Conservation (phyloP, 2,113 vertebrate genomes). For the Octodon degus region DNA sequence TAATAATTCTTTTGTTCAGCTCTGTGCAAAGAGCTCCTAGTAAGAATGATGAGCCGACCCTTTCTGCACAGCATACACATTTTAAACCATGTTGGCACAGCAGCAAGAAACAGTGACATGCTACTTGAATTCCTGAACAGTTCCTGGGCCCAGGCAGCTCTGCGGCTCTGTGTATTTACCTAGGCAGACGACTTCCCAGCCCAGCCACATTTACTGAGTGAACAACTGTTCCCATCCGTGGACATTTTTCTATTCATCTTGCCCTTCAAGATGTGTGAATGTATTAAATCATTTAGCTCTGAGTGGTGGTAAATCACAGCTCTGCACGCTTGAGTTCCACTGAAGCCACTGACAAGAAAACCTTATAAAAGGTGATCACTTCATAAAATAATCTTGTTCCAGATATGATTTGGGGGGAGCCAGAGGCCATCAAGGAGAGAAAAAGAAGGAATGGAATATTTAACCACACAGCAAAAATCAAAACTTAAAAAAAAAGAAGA, state of each 20-base stretch:
- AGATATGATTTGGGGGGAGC: not conserved
- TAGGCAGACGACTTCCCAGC: not conserved
- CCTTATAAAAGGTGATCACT: constrained; percentile 44
- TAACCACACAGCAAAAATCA: not conserved
- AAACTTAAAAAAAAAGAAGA: not conserved
- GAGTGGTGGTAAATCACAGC: constrained; percentile 48
- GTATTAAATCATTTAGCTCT: constrained; percentile 52
- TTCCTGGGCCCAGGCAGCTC: not conserved
- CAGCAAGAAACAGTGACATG: not conserved
- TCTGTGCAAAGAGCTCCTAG: not conserved
- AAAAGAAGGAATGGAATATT: not conserved
- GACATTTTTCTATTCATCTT: constrained; percentile 36
- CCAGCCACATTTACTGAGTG: not conserved
- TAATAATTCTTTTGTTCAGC: not conserved
- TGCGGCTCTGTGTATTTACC: not conserved
- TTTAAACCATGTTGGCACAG: not conserved
- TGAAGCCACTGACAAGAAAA: constrained; percentile 62
- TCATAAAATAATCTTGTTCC: constrained; percentile 49
- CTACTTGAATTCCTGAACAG: not conserved
- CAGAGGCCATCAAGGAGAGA: not conserved
- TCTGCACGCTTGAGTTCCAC: constrained; percentile 33
- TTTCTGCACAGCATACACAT: not conserved
- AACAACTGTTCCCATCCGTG: not conserved
- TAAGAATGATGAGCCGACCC: not conserved
- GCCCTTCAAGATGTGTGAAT: constrained; percentile 47